A percentile compares a stretch with the other conserved stretches of the same genome.
Conservation (phyloP, 2,888 invertebrate species). For the Drosophila kanekoi region DNA sequence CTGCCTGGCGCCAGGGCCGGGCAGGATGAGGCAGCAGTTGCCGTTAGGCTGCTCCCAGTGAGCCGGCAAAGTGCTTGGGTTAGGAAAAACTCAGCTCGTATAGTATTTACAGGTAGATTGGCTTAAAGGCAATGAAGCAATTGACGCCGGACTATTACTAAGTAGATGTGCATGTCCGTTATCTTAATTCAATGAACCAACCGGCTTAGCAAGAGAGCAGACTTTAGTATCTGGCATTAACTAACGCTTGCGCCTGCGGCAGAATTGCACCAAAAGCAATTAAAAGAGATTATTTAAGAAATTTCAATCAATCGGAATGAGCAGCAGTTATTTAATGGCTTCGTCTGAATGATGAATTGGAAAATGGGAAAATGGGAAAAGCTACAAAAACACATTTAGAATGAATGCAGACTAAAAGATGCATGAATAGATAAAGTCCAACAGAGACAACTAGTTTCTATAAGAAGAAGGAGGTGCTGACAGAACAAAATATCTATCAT, state of each 20-base stretch:
- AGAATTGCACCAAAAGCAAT: conserved; percentile 31
- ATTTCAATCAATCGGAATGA: conserved; percentile 32
- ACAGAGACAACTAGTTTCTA: too few relatives aligned
- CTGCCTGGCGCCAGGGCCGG: conserved; percentile 48
- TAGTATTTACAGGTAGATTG: conserved; percentile 47
- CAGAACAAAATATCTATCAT: too few relatives aligned
- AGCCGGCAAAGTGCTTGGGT: conserved; percentile 49
- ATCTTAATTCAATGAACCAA: conserved; percentile 73
- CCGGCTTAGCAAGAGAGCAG: conserved; percentile 32
- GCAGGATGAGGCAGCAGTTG: conserved; percentile 17
- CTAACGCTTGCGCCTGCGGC: conserved; percentile 7
- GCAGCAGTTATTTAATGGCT: conserved; percentile 18
- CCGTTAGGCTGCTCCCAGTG: conserved; percentile 41
- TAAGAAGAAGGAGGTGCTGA: too few relatives aligned
- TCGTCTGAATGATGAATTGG: conserved; percentile 8
- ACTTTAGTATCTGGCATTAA: conserved; percentile 14
- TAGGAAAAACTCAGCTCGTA: conserved; percentile 28
- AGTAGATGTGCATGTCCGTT: conserved; percentile 55
- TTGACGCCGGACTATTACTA: conserved; percentile 50
- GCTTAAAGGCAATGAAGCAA: conserved; percentile 57
- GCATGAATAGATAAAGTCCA: background rate
- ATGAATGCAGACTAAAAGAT: background rate
- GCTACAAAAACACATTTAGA: background rate
- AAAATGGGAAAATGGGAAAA: conserved; percentile 12
- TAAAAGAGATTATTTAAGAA: conserved; percentile 34